phyloP scores from a whole-genome alignment of 2,797 vertebrate genomes.

The Sebastes oblongus region DNA sequence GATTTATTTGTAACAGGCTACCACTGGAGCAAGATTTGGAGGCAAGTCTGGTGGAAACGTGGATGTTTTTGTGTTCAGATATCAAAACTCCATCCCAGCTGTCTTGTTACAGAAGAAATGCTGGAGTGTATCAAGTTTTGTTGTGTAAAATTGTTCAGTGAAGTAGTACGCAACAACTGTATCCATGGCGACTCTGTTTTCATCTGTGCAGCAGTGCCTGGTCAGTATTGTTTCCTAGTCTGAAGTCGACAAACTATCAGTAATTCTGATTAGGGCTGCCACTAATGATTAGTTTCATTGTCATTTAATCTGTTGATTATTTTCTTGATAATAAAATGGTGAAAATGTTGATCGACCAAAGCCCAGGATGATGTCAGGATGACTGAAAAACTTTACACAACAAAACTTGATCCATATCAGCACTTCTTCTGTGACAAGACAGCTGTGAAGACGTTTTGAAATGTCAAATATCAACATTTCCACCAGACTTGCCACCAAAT shows the following conservation, averaged over 20 bases:
- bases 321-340: too few species aligned
- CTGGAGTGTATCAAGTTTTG: neutral
- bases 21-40: neutral
- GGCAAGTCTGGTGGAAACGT: neutral
- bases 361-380: too few species aligned
- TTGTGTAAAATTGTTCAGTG: neutral
- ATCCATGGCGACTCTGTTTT: neutral
- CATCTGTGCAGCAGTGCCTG: neutral
- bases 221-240: neutral
- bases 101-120: neutral
- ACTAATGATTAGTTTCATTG: too few species aligned
- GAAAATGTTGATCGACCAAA: too few species aligned
- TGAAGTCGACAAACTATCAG: neutral
- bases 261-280: neutral
- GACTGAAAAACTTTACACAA: too few species aligned
- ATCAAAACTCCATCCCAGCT: neutral
- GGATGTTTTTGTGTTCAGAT: neutral
- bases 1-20: neutral
- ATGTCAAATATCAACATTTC: neutral
- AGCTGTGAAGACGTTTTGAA: neutral
- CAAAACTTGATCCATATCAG: too few species aligned
- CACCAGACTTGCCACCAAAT: neutral
- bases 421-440: too few species aligned
- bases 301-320: too few species aligned
- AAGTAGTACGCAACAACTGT: neutral